Conservation (phyloP, 1,140 invertebrate genomes). For the Tribolium madens region DNA sequence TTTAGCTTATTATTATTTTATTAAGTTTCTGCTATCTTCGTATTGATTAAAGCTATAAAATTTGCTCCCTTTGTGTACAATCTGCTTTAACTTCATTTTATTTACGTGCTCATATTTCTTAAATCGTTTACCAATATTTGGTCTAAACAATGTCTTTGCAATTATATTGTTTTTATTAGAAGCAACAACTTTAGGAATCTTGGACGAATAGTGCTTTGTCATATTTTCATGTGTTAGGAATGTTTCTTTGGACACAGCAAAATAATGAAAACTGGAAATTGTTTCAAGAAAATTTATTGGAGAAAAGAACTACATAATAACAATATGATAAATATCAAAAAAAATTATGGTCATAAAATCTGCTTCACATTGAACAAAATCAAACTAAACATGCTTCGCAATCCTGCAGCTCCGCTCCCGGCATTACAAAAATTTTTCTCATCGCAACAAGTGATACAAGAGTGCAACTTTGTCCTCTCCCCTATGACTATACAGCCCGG, state of each 20-base stretch:
- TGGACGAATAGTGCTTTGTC: too few relatives aligned
- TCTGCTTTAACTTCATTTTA: not conserved
- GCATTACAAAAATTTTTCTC: conserved; percentile 80
- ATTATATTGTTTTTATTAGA: not conserved
- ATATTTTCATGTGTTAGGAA: too few relatives aligned
- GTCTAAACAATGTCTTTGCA: not conserved
- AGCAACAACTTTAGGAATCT: too few relatives aligned
- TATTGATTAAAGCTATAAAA: conserved; percentile 28
- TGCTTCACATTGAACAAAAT: not conserved
- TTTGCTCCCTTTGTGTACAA: not conserved
- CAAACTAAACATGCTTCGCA: not conserved
- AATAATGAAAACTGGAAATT: too few relatives aligned
- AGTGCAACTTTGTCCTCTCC: conserved; percentile 86
- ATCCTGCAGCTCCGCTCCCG: conserved; percentile 48
- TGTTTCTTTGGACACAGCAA: too few relatives aligned
- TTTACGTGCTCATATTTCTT: conserved; percentile 1
- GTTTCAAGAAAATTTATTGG: not conserved
- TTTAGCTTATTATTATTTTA: conserved; percentile 30
- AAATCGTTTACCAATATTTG: conserved; percentile 19
- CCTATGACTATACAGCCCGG: conserved; percentile 88
- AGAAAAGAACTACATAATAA: not conserved
- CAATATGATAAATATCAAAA: not conserved
- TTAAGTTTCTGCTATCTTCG: conserved; percentile 20
- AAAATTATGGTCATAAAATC: not conserved
- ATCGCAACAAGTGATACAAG: conserved; percentile 85